Conservation (phyloP, 2,888 invertebrate genomes). For the Chaetoderma sp. region DNA sequence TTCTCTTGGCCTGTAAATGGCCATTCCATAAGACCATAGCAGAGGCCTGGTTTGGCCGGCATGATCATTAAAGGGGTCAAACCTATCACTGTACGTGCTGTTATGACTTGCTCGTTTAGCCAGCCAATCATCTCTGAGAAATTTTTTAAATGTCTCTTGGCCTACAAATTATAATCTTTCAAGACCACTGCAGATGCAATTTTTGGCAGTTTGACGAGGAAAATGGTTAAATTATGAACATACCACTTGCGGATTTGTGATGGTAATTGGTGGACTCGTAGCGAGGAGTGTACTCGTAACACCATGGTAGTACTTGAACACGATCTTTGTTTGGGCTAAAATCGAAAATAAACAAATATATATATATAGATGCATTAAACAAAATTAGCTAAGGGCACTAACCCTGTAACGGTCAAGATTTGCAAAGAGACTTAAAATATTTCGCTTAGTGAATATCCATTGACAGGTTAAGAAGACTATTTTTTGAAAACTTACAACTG, state of each 20-base stretch:
- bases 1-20: too few species aligned
- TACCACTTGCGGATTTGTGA: slow-evolving; percentile 40
- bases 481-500: too few species aligned
- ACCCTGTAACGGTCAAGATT: too few species aligned
- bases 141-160: background rate
- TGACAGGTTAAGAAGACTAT: too few species aligned
- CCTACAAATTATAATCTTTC: background rate
- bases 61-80: too few species aligned
- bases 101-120: too few species aligned
- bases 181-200: background rate
- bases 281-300: slow-evolving; percentile 67
- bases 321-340: slow-evolving; percentile 65
- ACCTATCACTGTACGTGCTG: too few species aligned
- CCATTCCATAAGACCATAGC: too few species aligned
- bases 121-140: background rate
- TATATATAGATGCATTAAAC: background rate
- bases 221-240: background rate
- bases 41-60: too few species aligned
- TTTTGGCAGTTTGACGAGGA: background rate
- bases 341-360: slow-evolving; percentile 12
- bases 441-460: too few species aligned
- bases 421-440: too few species aligned
- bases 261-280: slow-evolving; percentile 64
- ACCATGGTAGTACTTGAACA: slow-evolving; percentile 71
- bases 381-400: too few species aligned